Evolutionary conservation across 37 sponge, comb jelly and placozoan genomes (phyloP), one percentile per base, ranked within the genome.

Genomic region (Halisarca cf. caerulea): DNA sequence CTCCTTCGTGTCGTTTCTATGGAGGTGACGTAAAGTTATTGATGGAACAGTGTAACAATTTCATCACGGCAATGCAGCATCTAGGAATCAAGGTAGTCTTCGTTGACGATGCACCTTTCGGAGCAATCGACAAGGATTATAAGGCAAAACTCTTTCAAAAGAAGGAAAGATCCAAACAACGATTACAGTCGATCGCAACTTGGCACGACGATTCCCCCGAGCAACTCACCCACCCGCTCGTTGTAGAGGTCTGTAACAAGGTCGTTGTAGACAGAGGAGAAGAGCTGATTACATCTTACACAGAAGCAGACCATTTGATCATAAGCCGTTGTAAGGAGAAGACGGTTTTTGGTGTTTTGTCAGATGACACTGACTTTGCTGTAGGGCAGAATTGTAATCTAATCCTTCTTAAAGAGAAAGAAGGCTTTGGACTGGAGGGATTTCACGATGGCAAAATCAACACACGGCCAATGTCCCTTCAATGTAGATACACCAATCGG

Each of bases 311-410:
- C 17, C 20, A 25, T 44, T 81, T 54, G 8, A 82, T 87, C 5
- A 60, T 69, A 6, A 5, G n/a, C 1, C 88, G 38, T 6, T 51
- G 47, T 4, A 18, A 47, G 4, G 59, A 89, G 20, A 34, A 44
- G 15, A 59, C 82, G 20, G 89, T 58, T 2, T 86, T 81, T 80
- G 93, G 87, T 14, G 57, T 92, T 44, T 61, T 92, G 15, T 80
- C 89, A 3, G 24, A 25, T n/a, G 72, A 92, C 66, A 54, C 87
- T 33, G 86, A 83, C 53, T 85, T 85, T 82, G 86, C 83, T 32
- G 68, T 88, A 27, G 45, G 44, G 35, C 39, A 45, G 3, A 78
- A 36, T 4, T 86, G 53, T 59, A 39, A 9, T 6, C 54, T 88
- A 23, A 61, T 92, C 36, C 74, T 57, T n/a, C 32, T 38, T 5